Evolutionary conservation across 2,113 vertebrate species (phyloP).

Genomic region (Brevimyrus niger): DNA sequence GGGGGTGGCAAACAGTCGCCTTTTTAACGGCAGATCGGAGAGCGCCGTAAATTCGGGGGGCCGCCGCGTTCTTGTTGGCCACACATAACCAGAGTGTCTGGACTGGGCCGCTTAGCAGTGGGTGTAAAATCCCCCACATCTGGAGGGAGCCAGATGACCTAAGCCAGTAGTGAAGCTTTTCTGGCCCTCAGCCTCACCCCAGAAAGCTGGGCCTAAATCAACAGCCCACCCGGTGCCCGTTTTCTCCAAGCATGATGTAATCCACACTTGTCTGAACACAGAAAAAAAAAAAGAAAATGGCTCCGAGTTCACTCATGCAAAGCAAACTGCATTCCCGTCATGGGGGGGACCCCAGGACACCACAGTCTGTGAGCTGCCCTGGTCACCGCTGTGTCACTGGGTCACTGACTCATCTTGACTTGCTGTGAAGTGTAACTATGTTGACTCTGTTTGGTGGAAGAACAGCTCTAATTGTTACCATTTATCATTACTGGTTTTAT

Average conservation of each 20-base stretch:
- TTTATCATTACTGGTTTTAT: not conserved
- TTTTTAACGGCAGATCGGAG: constrained; percentile 58
- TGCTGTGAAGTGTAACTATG: not conserved
- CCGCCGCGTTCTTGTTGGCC: constrained; percentile 61
- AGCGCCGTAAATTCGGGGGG: constrained; percentile 58
- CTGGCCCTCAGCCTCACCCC: constrained; percentile 3
- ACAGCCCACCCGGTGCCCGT: constrained; percentile 35
- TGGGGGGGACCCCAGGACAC: constrained; percentile 53
- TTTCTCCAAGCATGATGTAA: constrained; percentile 50
- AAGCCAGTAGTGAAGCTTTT: constrained; percentile 26
- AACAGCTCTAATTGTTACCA: not conserved
- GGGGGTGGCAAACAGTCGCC: constrained; percentile 56
- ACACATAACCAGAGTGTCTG: constrained; percentile 64
- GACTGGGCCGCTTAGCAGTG: constrained; percentile 32
- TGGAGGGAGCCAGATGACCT: constrained; percentile 21
- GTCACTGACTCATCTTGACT: not conserved
- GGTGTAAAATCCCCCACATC: constrained; percentile 10
- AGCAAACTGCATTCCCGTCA: constrained; percentile 55
- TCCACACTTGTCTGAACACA: constrained; percentile 47
- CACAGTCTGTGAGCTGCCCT: not conserved
- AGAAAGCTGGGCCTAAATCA: constrained; percentile 32
- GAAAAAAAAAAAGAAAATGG: constrained; percentile 43
- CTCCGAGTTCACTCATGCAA: constrained; percentile 58
- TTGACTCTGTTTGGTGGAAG: not conserved
- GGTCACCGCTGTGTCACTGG: not conserved